These are phyloP conservation scores for Chaenocephalus aceratus DNA, from an alignment of 2,113 vertebrate species.

Conservation along the genomic window DNA sequence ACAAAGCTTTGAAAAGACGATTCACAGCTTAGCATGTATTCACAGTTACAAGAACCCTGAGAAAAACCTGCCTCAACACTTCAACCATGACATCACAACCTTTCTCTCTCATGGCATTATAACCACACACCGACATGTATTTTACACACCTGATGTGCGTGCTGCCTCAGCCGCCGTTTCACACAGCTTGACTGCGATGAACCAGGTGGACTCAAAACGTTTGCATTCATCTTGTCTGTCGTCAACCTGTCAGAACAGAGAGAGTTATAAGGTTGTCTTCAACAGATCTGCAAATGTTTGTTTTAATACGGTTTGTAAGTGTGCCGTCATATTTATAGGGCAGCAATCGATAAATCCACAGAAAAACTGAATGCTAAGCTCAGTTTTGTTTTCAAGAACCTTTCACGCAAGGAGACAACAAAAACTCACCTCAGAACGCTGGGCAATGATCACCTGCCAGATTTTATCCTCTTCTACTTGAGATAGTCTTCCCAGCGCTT, in stretches of 20 bases:
- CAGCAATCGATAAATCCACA: not conserved
- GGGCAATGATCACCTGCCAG: constrained; percentile 86
- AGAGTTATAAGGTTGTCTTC: constrained; percentile 11
- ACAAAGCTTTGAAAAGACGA: constrained; percentile 24
- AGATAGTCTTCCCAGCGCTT: constrained; percentile 78
- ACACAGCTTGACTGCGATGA: constrained; percentile 77
- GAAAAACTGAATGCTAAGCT: not conserved
- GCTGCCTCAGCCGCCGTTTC: constrained; percentile 82
- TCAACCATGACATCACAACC: constrained; percentile 2
- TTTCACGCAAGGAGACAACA: not conserved
- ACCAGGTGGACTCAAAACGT: constrained; percentile 81
- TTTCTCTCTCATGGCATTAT: not conserved
- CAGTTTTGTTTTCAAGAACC: not conserved
- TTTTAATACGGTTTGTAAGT: not conserved
- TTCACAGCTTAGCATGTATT: constrained; percentile 16
- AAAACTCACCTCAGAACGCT: constrained; percentile 79
- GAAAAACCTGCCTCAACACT: constrained; percentile 19
- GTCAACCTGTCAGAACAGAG: constrained; percentile 66
- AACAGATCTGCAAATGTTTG: not conserved
- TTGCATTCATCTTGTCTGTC: constrained; percentile 76
- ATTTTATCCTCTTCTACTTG: constrained; percentile 79
- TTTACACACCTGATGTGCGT: constrained; percentile 78
- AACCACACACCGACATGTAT: not conserved
- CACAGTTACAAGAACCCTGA: not conserved
- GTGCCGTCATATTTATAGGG: not conserved